Conservation (phyloP, 2,888 invertebrate species). For the Melinaea marsaeus region DNA sequence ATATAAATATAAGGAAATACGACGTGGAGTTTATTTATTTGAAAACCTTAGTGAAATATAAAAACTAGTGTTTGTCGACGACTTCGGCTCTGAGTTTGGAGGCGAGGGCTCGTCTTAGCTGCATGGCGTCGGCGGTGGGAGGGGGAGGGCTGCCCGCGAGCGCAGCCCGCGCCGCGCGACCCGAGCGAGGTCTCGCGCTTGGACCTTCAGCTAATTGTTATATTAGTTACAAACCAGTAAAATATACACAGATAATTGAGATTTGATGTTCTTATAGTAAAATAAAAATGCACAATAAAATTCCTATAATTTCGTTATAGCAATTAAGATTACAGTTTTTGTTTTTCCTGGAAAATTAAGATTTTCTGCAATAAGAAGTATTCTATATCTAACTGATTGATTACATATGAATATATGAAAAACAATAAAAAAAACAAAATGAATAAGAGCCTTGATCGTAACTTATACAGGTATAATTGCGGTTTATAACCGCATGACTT, state of each 20-base stretch:
- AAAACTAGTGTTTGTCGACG: conserved; percentile 73
- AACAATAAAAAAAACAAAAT: no score
- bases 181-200: conserved; percentile 82
- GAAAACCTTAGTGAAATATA: conserved; percentile 4
- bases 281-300: background rate
- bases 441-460: no score
- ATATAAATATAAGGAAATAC: conserved; percentile 76
- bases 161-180: conserved; percentile 84
- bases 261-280: background rate
- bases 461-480: no score
- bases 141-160: conserved; percentile 74
- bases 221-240: background rate
- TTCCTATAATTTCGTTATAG: no score
- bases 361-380: no score
- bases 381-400: no score
- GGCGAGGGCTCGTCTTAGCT: conserved; percentile 89
- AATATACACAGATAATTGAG: no score
- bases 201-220: conserved; percentile 59
- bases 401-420: no score
- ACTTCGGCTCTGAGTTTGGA: conserved; percentile 91
- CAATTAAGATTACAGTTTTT: no score
- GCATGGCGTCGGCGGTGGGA: conserved; percentile 80
- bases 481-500: no score
- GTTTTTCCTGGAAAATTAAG: no score
- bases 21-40: conserved; percentile 53